These are phyloP conservation scores for Gymnodraco acuticeps DNA, from an alignment of 2,797 vertebrate species.

Conservation along the genomic window DNA sequence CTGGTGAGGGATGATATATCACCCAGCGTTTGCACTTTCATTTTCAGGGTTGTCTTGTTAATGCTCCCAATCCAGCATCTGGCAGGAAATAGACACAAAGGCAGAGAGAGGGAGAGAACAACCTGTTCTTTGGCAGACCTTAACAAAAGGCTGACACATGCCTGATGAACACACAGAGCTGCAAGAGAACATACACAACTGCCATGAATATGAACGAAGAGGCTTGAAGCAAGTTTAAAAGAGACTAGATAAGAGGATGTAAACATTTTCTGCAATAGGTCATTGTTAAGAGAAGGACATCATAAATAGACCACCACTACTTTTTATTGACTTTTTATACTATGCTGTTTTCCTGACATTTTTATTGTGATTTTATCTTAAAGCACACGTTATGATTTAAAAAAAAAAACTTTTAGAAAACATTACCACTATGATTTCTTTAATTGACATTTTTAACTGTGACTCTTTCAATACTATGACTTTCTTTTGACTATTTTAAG, in stretches of 20 bases:
- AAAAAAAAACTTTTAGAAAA: too few species aligned
- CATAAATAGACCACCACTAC: background rate
- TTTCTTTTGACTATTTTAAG: too few species aligned
- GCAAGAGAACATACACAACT: slow-evolving; percentile 45
- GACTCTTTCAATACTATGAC: too few species aligned
- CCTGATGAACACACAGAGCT: slow-evolving; percentile 64
- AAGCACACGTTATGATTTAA: too few species aligned
- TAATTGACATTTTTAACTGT: too few species aligned
- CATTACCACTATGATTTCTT: too few species aligned
- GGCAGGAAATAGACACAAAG: slow-evolving; percentile 80
- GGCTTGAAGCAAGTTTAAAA: slow-evolving; percentile 36
- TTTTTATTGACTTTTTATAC: background rate
- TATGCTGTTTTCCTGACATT: background rate
- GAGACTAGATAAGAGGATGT: slow-evolving; percentile 29
- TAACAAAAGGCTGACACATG: slow-evolving; percentile 73
- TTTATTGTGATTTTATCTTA: too few species aligned
- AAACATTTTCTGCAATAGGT: slow-evolving; percentile 12
- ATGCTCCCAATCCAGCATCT: slow-evolving; percentile 81
- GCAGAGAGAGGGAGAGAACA: slow-evolving; percentile 71
- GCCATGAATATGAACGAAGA: slow-evolving; percentile 41
- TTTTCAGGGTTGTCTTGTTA: slow-evolving; percentile 82
- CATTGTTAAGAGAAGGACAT: background rate
- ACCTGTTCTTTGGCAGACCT: slow-evolving; percentile 79
- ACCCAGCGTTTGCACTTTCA: slow-evolving; percentile 79
- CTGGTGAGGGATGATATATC: slow-evolving; percentile 83